A percentile compares a stretch with the other conserved stretches of the same genome.
Evolutionary conservation across 2,888 invertebrate genomes (phyloP).

Genomic region (Phragmatobia fuliginosa): DNA sequence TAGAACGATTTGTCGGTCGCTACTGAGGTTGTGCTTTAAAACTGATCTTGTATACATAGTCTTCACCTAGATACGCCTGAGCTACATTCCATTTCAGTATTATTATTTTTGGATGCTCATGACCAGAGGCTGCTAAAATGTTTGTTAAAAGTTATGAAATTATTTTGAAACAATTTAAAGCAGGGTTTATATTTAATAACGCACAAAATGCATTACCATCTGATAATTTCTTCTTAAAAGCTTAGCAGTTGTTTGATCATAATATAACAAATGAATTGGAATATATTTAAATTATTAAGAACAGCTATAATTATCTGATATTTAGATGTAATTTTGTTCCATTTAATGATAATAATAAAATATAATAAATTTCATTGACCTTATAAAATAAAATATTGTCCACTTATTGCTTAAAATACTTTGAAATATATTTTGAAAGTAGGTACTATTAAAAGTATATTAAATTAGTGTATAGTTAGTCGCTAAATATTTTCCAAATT

Average conservation of each 20-base stretch:
- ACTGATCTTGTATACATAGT: slow-evolving; percentile 59
- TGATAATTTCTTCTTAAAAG: slow-evolving; percentile 45
- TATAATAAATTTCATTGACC: slow-evolving; percentile 50
- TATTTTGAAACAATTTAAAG: slow-evolving; percentile 59
- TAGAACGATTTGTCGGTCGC: slow-evolving; percentile 45
- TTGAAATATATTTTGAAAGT: slow-evolving; percentile 42
- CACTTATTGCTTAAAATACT: slow-evolving; percentile 49
- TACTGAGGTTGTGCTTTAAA: slow-evolving; percentile 64
- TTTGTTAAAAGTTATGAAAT: slow-evolving; percentile 39
- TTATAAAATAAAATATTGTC: slow-evolving; percentile 58
- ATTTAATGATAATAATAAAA: slow-evolving; percentile 53
- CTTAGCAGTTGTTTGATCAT: slow-evolving; percentile 42
- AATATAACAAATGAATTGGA: slow-evolving; percentile 27
- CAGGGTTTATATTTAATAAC: slow-evolving; percentile 71
- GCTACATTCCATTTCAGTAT: slow-evolving; percentile 55
- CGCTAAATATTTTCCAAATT: slow-evolving; percentile 48
- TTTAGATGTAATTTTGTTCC: slow-evolving; percentile 59
- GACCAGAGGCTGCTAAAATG: slow-evolving; percentile 51
- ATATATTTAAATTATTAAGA: slow-evolving; percentile 41
- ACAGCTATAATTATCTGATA: slow-evolving; percentile 56
- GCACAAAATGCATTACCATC: slow-evolving; percentile 69
- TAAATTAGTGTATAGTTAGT: slow-evolving; percentile 50
- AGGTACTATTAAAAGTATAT: slow-evolving; percentile 39
- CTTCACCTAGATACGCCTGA: slow-evolving; percentile 42
- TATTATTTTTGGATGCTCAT: slow-evolving; percentile 50